Percentiles rank a stretch among this genome's conserved stretches.
Evolutionary conservation across 2,888 invertebrate genomes (phyloP).

Genomic region (Mythimna lalbum): DNA sequence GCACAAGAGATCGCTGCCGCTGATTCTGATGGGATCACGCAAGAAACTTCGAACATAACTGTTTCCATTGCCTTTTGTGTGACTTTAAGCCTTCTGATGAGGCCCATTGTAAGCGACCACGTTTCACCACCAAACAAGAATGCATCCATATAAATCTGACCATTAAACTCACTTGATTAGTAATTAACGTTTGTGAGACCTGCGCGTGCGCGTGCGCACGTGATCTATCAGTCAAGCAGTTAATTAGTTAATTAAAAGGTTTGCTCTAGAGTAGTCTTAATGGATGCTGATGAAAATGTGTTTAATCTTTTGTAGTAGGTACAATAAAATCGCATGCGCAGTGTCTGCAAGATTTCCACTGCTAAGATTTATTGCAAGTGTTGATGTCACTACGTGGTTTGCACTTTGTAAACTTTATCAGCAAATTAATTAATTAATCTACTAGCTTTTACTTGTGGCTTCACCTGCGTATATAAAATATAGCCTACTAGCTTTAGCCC

Average conservation of each 20-base stretch:
- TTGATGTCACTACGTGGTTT: background rate
- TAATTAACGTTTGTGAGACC: conserved; percentile 41
- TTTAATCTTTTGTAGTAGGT: conserved; percentile 20
- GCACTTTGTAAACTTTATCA: background rate
- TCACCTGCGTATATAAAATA: too few relatives aligned
- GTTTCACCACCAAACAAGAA: conserved; percentile 21
- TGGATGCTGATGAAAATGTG: conserved; percentile 46
- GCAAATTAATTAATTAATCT: background rate
- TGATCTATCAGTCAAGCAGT: conserved; percentile 41
- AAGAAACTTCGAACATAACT: too few relatives aligned
- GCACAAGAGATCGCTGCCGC: too few relatives aligned
- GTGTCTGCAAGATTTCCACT: background rate
- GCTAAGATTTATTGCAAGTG: background rate
- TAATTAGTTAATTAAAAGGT: conserved; percentile 49
- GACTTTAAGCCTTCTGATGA: too few relatives aligned
- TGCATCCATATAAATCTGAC: conserved; percentile 52
- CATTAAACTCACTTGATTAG: conserved; percentile 48
- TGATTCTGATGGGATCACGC: too few relatives aligned
- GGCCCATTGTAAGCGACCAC: too few relatives aligned
- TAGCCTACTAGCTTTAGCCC: too few relatives aligned
- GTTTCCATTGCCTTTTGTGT: too few relatives aligned
- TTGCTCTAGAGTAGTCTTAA: conserved; percentile 9
- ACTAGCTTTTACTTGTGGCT: too few relatives aligned
- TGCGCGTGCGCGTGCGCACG: conserved; percentile 40
- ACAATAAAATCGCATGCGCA: conserved; percentile 5